Evolutionary conservation across 1,140 invertebrate genomes (phyloP).

Genomic region (Condylostylus longicornis): DNA sequence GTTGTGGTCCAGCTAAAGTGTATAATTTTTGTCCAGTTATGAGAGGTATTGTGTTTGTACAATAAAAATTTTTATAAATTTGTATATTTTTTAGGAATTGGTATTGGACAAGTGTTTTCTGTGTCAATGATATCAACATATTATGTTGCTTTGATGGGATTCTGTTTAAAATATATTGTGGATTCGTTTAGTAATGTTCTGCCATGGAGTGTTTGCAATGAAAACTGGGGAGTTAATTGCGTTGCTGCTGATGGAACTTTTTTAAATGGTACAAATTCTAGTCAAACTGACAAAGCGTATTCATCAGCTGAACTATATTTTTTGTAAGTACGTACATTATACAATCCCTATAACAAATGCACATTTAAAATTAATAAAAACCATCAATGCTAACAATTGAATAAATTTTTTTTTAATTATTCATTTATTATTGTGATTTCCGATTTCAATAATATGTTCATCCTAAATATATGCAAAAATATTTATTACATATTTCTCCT

Average conservation of each 20-base stretch:
- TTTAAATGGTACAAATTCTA: not conserved
- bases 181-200: conserved; percentile 42
- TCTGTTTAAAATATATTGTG: conserved; percentile 46
- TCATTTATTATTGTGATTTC: conserved; percentile 4
- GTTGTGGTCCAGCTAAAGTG: conserved; percentile 51
- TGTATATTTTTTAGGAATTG: conserved; percentile 39
- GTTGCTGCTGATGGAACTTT: conserved; percentile 1
- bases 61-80: too few relatives aligned
- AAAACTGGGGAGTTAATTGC: conserved; percentile 38
- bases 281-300: not conserved
- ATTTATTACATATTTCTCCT: not conserved
- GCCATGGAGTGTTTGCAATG: conserved; percentile 48
- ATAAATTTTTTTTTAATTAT: not conserved
- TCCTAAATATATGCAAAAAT: too few relatives aligned
- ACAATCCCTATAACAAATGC: not conserved
- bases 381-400: not conserved
- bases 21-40: conserved; percentile 43
- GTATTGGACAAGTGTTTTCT: conserved; percentile 49
- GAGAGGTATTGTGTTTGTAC: conserved; percentile 42
- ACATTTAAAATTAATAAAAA: not conserved
- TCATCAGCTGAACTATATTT: conserved; percentile 40
- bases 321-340: too few relatives aligned
- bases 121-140: conserved; percentile 51
- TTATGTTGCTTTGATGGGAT: conserved; percentile 48
- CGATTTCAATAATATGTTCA: not conserved